A percentile compares a stretch with the other conserved stretches of the same genome.
phyloP scores from a whole-genome alignment of 2,888 invertebrate genomes.

The Phengaris alcon region DNA sequence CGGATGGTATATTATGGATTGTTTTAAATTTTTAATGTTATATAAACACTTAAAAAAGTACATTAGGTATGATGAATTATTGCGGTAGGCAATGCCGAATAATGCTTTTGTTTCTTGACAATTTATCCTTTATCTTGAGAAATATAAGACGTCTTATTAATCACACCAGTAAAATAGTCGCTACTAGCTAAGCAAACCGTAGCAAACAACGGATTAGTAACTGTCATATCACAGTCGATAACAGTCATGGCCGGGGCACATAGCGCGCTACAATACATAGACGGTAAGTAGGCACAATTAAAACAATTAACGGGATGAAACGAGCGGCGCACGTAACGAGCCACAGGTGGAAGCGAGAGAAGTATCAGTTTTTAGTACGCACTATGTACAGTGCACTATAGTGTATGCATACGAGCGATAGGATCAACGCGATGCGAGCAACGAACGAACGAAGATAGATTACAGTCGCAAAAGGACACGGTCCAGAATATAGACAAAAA shows the following conservation, averaged over 20 bases:
- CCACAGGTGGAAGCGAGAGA: conserved; percentile 26
- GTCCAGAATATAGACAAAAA: too few species aligned
- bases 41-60: too few species aligned
- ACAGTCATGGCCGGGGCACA: background rate
- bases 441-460: too few species aligned
- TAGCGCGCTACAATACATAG: conserved; percentile 42
- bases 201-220: background rate
- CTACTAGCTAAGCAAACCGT: background rate
- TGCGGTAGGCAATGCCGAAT: background rate
- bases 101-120: background rate
- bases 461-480: too few species aligned
- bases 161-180: background rate
- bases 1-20: too few species aligned
- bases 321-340: conserved; percentile 42
- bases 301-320: conserved; percentile 68
- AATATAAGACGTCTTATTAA: background rate
- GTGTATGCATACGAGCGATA: too few species aligned
- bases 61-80: too few species aligned
- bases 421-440: too few species aligned
- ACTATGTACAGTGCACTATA: too few species aligned
- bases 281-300: conserved; percentile 61
- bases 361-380: too few species aligned
- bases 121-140: background rate
- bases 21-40: too few species aligned
- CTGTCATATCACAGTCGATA: too few species aligned